Evolutionary conservation across 2,113 vertebrate species (phyloP).

Genomic region (Argyrosomus japonicus): DNA sequence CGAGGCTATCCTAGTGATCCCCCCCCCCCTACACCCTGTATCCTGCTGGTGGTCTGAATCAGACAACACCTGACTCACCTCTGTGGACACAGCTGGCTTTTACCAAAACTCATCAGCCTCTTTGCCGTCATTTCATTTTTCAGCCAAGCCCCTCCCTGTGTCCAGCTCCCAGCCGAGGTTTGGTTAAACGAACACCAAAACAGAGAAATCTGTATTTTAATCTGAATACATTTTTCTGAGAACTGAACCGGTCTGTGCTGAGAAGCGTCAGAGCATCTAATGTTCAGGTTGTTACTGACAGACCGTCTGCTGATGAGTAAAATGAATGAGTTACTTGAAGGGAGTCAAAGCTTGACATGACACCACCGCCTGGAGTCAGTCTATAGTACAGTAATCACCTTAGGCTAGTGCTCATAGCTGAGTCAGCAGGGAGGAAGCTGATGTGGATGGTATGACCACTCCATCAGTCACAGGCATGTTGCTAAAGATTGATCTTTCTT

Average conservation of each 20-base stretch:
- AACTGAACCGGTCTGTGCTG: background rate
- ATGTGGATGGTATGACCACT: slow-evolving; percentile 40
- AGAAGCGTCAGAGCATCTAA: background rate
- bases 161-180: background rate
- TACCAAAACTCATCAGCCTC: slow-evolving; percentile 54
- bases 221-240: background rate
- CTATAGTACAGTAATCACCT: slow-evolving; percentile 2
- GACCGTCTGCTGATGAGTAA: background rate
- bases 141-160: background rate
- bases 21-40: background rate
- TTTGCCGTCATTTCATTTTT: slow-evolving; percentile 25
- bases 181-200: slow-evolving; percentile 16
- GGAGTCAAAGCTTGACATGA: slow-evolving; percentile 9
- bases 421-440: slow-evolving; percentile 60
- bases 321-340: background rate
- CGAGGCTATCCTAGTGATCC: slow-evolving; percentile 27
- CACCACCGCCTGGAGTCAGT: slow-evolving; percentile 17
- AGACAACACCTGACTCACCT: slow-evolving; percentile 77
- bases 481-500: slow-evolving; percentile 15
- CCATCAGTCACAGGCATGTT: slow-evolving; percentile 54
- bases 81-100: slow-evolving; percentile 73
- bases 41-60: slow-evolving; percentile 57
- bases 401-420: slow-evolving; percentile 44
- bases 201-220: background rate
- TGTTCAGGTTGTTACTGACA: background rate